These are phyloP conservation scores for Clarias macrocephalus DNA, from an alignment of 2,113 vertebrate genomes.

Conservation along the genomic window DNA sequence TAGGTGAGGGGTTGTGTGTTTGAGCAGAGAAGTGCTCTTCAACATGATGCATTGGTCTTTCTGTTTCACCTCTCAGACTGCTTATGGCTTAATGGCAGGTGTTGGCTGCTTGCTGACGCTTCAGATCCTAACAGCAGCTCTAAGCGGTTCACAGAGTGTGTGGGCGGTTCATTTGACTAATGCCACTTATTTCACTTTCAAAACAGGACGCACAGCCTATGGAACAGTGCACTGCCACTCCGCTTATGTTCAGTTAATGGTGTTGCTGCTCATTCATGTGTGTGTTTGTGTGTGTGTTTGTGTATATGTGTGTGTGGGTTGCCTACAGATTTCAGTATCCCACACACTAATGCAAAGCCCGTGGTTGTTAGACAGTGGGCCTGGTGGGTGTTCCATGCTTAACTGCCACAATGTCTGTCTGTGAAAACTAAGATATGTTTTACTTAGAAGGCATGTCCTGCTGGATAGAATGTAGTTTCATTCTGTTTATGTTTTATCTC, in stretches of 20 bases:
- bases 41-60: constrained; percentile 37
- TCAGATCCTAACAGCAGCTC: constrained; percentile 43
- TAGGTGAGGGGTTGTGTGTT: neutral
- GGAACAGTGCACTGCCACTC: constrained; percentile 34
- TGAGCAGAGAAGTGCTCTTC: neutral
- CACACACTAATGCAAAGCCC: neutral
- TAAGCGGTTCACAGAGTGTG: constrained; percentile 41
- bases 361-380: constrained; percentile 13
- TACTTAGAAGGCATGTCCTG: constrained; percentile 20
- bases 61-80: constrained; percentile 30
- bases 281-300: constrained; percentile 29
- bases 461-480: constrained; percentile 8
- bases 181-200: constrained; percentile 54
- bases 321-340: constrained; percentile 36
- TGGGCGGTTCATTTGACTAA: constrained; percentile 53
- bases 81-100: constrained; percentile 46
- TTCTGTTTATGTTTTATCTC: constrained; percentile 9
- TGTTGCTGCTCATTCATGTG: constrained; percentile 5
- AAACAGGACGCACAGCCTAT: constrained; percentile 45
- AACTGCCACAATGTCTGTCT: constrained; percentile 23
- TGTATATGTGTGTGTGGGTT: neutral
- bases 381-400: constrained; percentile 26
- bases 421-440: neutral
- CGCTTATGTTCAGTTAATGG: constrained; percentile 39
- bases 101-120: constrained; percentile 44